phyloP scores from a whole-genome alignment of 2,113 vertebrate genomes.

The Pogona vitticeps region DNA sequence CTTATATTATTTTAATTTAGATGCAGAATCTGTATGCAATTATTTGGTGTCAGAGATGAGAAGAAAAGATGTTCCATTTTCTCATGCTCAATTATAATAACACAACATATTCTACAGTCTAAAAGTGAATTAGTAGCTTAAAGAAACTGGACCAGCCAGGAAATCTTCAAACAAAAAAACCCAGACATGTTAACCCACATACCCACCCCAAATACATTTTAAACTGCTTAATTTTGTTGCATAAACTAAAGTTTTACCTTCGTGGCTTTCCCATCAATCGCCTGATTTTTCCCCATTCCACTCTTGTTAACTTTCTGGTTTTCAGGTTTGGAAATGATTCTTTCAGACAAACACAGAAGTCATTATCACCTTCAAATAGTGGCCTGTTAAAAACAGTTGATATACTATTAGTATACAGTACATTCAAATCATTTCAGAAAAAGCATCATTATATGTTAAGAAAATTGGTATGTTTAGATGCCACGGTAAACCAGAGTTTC shows the following conservation, averaged over 20 bases:
- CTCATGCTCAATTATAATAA: conserved; percentile 6
- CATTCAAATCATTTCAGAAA: conserved; percentile 1
- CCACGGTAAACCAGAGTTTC: too few relatives aligned
- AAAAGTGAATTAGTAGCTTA: background rate
- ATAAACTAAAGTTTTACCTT: conserved; percentile 79
- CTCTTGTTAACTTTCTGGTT: conserved; percentile 95
- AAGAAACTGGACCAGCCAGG: background rate
- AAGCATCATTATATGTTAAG: background rate
- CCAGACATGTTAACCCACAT: background rate
- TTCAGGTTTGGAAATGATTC: conserved; percentile 97
- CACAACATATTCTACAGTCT: background rate
- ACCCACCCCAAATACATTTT: background rate
- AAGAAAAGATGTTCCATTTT: background rate
- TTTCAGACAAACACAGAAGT: conserved; percentile 97
- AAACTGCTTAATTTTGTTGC: background rate
- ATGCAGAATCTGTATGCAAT: background rate
- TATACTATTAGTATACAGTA: conserved; percentile 41
- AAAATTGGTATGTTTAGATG: background rate
- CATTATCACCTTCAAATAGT: conserved; percentile 98
- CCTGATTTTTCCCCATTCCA: conserved; percentile 97
- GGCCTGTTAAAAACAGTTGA: conserved; percentile 82
- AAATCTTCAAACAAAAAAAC: conserved; percentile 12
- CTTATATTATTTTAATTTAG: background rate
- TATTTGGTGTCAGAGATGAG: background rate
- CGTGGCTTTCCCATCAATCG: conserved; percentile 97